Evolutionary conservation across 2,797 vertebrate genomes (phyloP), one percentile per base, ranked within the genome.

Genomic region (Coendou prehensilis): DNA sequence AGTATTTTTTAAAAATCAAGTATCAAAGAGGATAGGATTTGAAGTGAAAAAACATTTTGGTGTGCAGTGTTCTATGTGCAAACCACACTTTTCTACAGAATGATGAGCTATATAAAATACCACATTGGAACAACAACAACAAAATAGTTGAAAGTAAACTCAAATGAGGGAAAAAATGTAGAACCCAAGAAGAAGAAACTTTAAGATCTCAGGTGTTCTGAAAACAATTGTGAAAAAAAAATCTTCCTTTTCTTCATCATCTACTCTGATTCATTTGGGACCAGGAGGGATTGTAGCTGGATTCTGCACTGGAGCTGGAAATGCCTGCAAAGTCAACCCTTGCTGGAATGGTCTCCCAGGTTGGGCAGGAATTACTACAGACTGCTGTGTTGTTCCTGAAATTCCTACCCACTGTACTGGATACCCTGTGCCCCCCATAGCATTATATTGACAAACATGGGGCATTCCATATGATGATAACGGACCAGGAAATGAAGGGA

Each of bases 401-500:
- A 97, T 94, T 73, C 98, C 97, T 90, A 98, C 91, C 98, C 98
- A 98, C 86, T 98, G 98, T 82, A 98, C 91, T 18, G 98, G 98
- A 95, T 98, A 98, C 18, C 96, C 94, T 33, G 96, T 22, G 22
- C 97, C 93, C 5, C 91, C 96, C 59, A 98, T 90, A 83, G 97
- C 94, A 92, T 97, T 98, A 89, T 98, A 98, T 69, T 98, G 98
- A 96, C 98, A 98, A 87, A 96, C 95, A 67, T 98, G 97, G 89
- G 99, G 98, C 97, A 99, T 97, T 98, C 99, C 98, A 97, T 99
- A 99, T 91, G 98, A 96, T 97, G 98, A 64, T 98, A 98, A 96
- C 83, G 97, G 95, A 82, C 98, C 95, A 84, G 98, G 97, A 95
- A 98, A 98, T 75, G 98, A 97, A 91, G 98, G 93, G 76, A 97